Conservation (phyloP, 2,888 invertebrate genomes). For the Leuctra nigra region DNA sequence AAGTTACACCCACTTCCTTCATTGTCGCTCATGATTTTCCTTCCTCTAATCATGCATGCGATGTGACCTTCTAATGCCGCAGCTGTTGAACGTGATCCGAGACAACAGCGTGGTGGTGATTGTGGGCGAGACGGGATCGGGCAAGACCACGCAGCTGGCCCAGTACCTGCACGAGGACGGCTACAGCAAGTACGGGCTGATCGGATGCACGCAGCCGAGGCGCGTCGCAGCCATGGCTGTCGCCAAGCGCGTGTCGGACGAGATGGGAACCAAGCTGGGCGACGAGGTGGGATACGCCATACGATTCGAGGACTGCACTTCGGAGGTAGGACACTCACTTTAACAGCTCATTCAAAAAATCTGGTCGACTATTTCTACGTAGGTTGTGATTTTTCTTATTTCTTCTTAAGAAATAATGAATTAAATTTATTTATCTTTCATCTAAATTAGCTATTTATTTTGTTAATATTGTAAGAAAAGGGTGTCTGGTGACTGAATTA, state of each 20-base stretch:
- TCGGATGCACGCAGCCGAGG: slow-evolving; percentile 97
- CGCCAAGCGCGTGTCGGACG: slow-evolving; percentile 97
- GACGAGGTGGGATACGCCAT: slow-evolving; percentile 98
- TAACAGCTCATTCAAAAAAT: no score
- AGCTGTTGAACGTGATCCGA: slow-evolving; percentile 77
- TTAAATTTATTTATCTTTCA: no score
- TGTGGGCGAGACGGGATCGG: slow-evolving; percentile 91
- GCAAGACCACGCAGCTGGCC: slow-evolving; percentile 96
- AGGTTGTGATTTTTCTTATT: no score
- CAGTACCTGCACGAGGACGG: slow-evolving; percentile 98
- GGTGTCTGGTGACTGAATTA: no score
- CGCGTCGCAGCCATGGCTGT: slow-evolving; percentile 99
- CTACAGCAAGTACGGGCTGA: slow-evolving; percentile 84
- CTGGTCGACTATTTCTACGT: no score
- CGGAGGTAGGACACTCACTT: slow-evolving; percentile 62
- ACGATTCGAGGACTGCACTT: slow-evolving; percentile 98
- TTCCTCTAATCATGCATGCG: no score
- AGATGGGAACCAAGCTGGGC: slow-evolving; percentile 84
- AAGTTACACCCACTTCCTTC: no score
- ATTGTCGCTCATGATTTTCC: no score
- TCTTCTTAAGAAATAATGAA: no score
- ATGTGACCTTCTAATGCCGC: no score
- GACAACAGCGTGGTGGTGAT: slow-evolving; percentile 94
- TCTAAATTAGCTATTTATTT: no score
- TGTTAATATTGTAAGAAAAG: no score